Evolutionary conservation across 37 sponge, comb jelly and placozoan genomes (phyloP).

Genomic region (Agelas oroides): DNA sequence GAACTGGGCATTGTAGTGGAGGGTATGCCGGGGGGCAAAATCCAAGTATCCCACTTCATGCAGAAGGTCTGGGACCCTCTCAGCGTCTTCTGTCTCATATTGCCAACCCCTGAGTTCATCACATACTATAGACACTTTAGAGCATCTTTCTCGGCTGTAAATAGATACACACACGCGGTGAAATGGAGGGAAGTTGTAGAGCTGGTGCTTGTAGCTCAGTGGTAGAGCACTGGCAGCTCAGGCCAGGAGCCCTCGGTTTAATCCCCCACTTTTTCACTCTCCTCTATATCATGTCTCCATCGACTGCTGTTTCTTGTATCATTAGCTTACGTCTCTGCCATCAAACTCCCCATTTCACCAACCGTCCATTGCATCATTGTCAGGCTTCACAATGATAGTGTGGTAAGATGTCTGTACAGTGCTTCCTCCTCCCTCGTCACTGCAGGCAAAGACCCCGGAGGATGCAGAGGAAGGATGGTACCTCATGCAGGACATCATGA

Average conservation of each 20-base stretch:
- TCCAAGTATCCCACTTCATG: conserved; percentile 62
- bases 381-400: no score
- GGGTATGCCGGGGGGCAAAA: conserved; percentile 27
- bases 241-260: no score
- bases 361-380: no score
- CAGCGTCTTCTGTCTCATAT: neutral
- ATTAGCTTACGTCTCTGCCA: neutral
- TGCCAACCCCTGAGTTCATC: no score
- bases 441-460: conserved; percentile 58
- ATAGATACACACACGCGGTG: neutral
- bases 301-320: neutral
- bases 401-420: no score
- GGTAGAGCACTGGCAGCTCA: no score
- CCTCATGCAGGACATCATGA: conserved; percentile 80
- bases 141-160: neutral
- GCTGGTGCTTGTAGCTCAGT: no score
- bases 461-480: conserved; percentile 69
- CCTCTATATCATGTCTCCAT: neutral
- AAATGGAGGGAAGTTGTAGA: no score
- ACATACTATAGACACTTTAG: no score
- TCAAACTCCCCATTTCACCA: neutral
- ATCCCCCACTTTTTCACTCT: neutral
- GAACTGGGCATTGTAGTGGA: conserved; percentile 71
- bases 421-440: neutral
- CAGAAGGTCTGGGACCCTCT: conserved; percentile 36